Conservation (phyloP, 2,888 invertebrate genomes). For the Hylaea fasciaria region DNA sequence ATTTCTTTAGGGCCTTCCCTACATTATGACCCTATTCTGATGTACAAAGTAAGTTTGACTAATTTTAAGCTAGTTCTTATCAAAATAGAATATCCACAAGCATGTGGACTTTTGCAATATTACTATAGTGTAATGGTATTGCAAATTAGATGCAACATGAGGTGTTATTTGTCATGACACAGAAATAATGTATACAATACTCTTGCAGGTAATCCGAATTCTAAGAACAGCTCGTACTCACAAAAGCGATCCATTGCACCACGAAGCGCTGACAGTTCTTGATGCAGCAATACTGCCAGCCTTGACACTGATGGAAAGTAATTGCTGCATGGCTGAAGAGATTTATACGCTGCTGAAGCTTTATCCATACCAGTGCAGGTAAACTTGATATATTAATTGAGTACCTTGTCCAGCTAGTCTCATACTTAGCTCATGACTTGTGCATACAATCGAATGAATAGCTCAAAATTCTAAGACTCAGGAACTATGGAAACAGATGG, state of each 20-base stretch:
- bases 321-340: slow-evolving; percentile 98
- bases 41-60: slow-evolving; percentile 89
- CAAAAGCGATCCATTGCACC: slow-evolving; percentile 87
- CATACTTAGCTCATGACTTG: no score
- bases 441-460: no score
- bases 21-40: slow-evolving; percentile 93
- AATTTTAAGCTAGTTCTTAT: background rate
- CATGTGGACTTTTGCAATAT: no score
- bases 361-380: slow-evolving; percentile 94
- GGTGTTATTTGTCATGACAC: no score
- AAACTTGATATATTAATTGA: slow-evolving; percentile 38
- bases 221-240: slow-evolving; percentile 68
- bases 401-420: no score
- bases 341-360: slow-evolving; percentile 95
- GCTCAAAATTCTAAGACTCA: no score
- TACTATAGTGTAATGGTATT: no score
- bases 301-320: slow-evolving; percentile 95
- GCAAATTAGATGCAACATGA: no score
- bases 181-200: slow-evolving; percentile 1
- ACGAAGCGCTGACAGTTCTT: slow-evolving; percentile 93
- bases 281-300: slow-evolving; percentile 96
- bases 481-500: no score
- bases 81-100: no score
- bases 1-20: slow-evolving; percentile 94
- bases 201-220: slow-evolving; percentile 75